These are phyloP conservation scores for Buphagus erythrorhynchus DNA, from an alignment of 2,797 vertebrate species.

Conservation along the genomic window DNA sequence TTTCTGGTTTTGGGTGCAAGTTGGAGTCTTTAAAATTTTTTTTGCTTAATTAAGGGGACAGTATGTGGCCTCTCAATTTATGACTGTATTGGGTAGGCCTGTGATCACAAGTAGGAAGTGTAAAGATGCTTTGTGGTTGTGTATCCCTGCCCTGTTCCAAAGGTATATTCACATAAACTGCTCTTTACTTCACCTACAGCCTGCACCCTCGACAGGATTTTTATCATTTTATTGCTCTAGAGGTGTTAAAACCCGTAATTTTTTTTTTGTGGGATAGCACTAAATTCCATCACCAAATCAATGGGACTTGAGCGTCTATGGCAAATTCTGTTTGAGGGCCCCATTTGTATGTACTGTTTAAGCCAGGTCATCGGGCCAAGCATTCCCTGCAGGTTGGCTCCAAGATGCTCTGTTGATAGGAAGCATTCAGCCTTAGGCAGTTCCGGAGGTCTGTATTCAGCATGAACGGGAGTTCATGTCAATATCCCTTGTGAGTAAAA, in stretches of 20 bases:
- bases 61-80: accelerated
- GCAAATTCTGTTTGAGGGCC: not conserved
- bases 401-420: not conserved
- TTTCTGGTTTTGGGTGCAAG: accelerated
- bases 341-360: not conserved
- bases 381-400: not conserved
- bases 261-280: not conserved
- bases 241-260: not conserved
- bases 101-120: not conserved
- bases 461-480: accelerated
- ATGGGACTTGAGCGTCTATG: not conserved
- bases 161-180: not conserved
- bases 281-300: not conserved
- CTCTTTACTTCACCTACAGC: not conserved
- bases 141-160: not conserved
- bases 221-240: not conserved
- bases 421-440: not conserved
- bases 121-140: not conserved
- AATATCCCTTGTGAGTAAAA: not conserved
- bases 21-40: not conserved
- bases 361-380: not conserved
- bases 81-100: not conserved
- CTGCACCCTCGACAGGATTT: not conserved
- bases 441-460: not conserved
- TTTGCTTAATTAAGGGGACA: not conserved